phyloP scores from a whole-genome alignment of 2,888 invertebrate genomes.

The Macrophya alboannulata region DNA sequence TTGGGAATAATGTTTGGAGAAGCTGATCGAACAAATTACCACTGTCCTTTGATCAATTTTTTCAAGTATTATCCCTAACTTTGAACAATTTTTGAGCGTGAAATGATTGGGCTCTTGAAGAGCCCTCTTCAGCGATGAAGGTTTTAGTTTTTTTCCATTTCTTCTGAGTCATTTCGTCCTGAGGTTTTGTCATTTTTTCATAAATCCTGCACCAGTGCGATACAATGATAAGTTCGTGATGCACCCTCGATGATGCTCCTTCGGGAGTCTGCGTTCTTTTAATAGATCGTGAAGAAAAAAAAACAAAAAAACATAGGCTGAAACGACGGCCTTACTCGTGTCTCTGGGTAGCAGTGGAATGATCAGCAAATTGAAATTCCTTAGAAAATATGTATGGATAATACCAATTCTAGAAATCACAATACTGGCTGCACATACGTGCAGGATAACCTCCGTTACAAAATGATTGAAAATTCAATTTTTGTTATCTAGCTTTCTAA shows the following conservation, averaged over 20 bases:
- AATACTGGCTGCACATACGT: neutral
- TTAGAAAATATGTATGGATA: neutral
- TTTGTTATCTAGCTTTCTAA: neutral
- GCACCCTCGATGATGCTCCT: constrained; percentile 60
- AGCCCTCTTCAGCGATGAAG: neutral
- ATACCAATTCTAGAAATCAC: neutral
- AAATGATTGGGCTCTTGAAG: neutral
- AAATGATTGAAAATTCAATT: neutral
- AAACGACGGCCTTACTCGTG: neutral
- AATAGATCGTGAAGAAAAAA: neutral
- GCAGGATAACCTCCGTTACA: neutral
- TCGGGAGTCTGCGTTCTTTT: constrained; percentile 67
- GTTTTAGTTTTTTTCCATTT: neutral
- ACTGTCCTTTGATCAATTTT: too few species aligned
- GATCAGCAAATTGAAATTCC: constrained; percentile 22
- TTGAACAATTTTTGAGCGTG: neutral
- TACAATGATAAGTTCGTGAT: neutral
- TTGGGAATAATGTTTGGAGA: too few species aligned
- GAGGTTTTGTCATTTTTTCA: neutral
- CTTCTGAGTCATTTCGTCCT: neutral
- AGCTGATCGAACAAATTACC: too few species aligned
- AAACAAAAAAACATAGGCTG: neutral
- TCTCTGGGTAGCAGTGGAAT: neutral
- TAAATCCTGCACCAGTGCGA: neutral
- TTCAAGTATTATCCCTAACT: neutral